Percentiles rank a stretch among this genome's conserved stretches.
Evolutionary conservation across 2,888 invertebrate species (phyloP).

Genomic region (Chrysolina oricalcia): DNA sequence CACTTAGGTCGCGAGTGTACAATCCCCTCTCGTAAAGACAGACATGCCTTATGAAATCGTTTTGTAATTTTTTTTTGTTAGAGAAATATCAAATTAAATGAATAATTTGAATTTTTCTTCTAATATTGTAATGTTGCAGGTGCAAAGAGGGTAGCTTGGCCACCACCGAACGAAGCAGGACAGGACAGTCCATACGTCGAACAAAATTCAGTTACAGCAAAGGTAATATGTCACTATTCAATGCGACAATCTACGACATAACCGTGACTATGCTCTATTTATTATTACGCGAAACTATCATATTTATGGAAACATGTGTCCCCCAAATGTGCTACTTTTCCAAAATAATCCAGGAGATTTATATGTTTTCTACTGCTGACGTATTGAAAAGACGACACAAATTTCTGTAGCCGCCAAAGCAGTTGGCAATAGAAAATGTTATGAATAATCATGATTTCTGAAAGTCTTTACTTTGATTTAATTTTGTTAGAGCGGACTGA

Average conservation of each 20-base stretch:
- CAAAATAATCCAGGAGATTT: conserved; percentile 12
- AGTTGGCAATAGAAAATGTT: background rate
- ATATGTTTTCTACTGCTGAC: background rate
- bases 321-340: conserved; percentile 7
- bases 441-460: background rate
- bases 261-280: background rate
- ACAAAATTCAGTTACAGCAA: conserved; percentile 74
- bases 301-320: background rate
- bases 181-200: conserved; percentile 66
- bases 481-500: too few species aligned
- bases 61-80: too few species aligned
- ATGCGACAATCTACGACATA: background rate
- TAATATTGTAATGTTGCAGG: conserved; percentile 75
- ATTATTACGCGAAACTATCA: background rate
- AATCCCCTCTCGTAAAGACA: too few species aligned
- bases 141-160: conserved; percentile 91
- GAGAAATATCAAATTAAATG: too few species aligned
- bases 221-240: conserved; percentile 71
- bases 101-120: background rate
- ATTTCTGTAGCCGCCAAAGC: background rate
- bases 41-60: too few species aligned
- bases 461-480: too few species aligned
- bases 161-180: conserved; percentile 82
- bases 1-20: too few species aligned
- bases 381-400: background rate